Evolutionary conservation across 2,113 vertebrate genomes (phyloP).

Genomic region (Percopsis transmontana): DNA sequence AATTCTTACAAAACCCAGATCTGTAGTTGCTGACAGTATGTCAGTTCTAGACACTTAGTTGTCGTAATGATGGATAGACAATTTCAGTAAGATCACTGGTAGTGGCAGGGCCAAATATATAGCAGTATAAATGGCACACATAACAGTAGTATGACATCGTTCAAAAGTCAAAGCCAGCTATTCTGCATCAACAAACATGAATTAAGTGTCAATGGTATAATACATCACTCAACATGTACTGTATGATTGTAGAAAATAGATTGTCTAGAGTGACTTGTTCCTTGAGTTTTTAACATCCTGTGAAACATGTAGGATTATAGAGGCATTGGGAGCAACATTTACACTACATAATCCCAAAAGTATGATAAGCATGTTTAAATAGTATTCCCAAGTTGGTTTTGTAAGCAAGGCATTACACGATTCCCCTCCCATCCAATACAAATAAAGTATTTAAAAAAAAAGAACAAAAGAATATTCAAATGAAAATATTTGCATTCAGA

Average conservation of each 20-base stretch:
- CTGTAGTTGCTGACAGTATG: too few species aligned
- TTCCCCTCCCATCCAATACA: constrained; percentile 16
- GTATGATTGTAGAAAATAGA: neutral
- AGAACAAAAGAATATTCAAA: constrained; percentile 13
- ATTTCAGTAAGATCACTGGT: constrained; percentile 8
- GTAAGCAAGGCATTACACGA: constrained; percentile 15
- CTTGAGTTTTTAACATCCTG: neutral
- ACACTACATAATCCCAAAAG: constrained; percentile 4
- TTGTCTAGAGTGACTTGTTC: neutral
- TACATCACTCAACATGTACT: neutral
- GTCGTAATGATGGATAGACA: neutral
- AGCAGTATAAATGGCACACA: constrained; percentile 20
- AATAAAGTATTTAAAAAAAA: constrained; percentile 27
- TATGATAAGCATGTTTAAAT: constrained; percentile 3
- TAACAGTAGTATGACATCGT: constrained; percentile 16
- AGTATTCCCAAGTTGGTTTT: neutral
- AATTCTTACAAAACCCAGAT: too few species aligned
- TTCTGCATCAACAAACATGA: neutral
- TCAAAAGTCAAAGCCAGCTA: neutral
- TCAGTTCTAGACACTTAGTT: too few species aligned
- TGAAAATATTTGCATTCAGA: constrained; percentile 34
- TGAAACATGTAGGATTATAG: neutral
- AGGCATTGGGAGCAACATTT: neutral
- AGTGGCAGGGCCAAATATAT: neutral
- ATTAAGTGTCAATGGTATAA: neutral